These are phyloP conservation scores for Dysmachus trigonus DNA, from an alignment of 2,888 invertebrate genomes.

Conservation along the genomic window DNA sequence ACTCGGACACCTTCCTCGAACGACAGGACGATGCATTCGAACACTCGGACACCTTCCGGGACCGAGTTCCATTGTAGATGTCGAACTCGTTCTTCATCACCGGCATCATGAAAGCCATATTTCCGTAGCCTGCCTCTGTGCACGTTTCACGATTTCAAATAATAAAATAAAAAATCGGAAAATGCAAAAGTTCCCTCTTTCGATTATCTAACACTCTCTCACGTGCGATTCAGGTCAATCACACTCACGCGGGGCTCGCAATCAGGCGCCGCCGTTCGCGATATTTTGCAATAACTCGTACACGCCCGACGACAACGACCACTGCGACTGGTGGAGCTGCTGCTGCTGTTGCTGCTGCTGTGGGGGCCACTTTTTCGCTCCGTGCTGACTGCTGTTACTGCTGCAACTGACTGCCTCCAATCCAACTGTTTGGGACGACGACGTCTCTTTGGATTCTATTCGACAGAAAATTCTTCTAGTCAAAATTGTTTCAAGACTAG, in stretches of 20 bases:
- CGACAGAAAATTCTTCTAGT: not conserved
- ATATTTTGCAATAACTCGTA: constrained; percentile 18
- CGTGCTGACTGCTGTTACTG: not conserved
- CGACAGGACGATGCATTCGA: constrained; percentile 65
- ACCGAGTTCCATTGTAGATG: constrained; percentile 83
- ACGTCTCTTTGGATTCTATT: not conserved
- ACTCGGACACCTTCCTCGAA: constrained; percentile 72
- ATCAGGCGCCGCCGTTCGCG: not conserved
- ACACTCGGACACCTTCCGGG: constrained; percentile 79
- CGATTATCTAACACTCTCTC: constrained; percentile 12
- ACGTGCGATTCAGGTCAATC: constrained; percentile 33
- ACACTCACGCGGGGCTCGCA: not conserved
- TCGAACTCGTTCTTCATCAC: constrained; percentile 94
- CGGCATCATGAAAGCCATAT: constrained; percentile 95
- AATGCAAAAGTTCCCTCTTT: not conserved
- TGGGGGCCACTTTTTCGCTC: not conserved
- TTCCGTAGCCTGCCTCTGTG: not conserved
- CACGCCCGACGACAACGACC: not conserved
- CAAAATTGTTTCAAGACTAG: not conserved
- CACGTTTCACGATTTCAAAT: not conserved
- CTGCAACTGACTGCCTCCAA: not conserved
- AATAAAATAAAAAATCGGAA: not conserved
- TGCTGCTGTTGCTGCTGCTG: not conserved
- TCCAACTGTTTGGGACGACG: not conserved
- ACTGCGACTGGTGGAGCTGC: not conserved